phyloP scores from a whole-genome alignment of 2,797 vertebrate species.

The Phylloscopus collybita region DNA sequence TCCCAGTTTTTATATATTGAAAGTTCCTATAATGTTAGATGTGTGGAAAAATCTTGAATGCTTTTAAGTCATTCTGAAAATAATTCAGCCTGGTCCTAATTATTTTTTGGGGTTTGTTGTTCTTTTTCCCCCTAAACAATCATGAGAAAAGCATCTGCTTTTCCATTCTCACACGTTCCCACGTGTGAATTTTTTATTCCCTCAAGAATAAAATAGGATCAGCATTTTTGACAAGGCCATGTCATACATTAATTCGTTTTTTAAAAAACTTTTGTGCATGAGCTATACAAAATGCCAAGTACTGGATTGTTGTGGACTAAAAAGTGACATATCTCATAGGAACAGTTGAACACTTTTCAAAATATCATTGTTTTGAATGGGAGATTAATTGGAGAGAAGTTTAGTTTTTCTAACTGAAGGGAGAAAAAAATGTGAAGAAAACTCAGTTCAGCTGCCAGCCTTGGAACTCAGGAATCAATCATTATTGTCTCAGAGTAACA shows the following conservation, averaged over 20 bases:
- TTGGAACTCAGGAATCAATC: background rate
- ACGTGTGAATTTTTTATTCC: no score
- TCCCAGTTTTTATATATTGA: background rate
- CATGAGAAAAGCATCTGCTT: background rate
- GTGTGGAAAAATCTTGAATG: background rate
- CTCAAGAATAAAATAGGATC: background rate
- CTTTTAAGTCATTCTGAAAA: background rate
- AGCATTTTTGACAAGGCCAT: background rate
- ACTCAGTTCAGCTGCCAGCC: background rate
- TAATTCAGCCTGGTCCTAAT: fast-evolving
- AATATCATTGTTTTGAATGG: background rate
- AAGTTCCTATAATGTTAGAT: background rate
- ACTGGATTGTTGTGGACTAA: background rate
- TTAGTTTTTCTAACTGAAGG: background rate
- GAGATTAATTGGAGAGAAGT: background rate
- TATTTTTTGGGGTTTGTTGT: background rate
- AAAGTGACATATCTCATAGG: background rate
- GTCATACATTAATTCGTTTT: background rate
- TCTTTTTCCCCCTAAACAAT: background rate
- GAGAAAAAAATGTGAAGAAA: background rate
- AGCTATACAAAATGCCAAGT: background rate
- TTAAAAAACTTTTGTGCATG: background rate
- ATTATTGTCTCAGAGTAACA: background rate
- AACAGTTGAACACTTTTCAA: background rate
- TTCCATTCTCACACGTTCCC: background rate